A percentile compares a stretch with the other conserved stretches of the same genome.
These are phyloP conservation scores for Pseudococcus viburni DNA, from an alignment of 2,888 invertebrate genomes.

Conservation along the genomic window DNA sequence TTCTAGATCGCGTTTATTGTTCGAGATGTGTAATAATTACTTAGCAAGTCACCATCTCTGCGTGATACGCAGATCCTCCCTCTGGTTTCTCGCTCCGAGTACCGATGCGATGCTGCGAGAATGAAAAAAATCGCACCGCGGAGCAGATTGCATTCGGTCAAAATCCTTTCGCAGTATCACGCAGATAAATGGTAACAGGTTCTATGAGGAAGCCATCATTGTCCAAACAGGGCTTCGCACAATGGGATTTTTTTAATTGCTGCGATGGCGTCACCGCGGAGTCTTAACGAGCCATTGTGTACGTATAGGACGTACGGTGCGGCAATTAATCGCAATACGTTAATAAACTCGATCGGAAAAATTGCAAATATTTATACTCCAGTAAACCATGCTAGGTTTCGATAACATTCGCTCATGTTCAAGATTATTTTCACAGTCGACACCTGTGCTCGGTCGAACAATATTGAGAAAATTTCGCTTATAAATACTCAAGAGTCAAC, in stretches of 20 bases:
- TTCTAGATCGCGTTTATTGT: background rate
- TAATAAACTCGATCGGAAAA: background rate
- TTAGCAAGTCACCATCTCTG: background rate
- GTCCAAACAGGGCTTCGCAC: background rate
- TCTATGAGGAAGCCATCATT: slow-evolving; percentile 1
- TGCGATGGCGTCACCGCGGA: background rate
- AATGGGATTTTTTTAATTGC: background rate
- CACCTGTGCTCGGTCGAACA: background rate
- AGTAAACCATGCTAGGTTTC: background rate
- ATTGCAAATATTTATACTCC: background rate
- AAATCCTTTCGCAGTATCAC: background rate
- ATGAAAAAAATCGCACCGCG: background rate
- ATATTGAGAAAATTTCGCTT: background rate
- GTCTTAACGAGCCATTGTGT: background rate
- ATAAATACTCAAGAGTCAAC: background rate
- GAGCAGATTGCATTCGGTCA: background rate
- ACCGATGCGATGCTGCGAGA: background rate
- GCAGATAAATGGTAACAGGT: background rate
- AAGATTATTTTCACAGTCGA: background rate
- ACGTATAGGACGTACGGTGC: background rate
- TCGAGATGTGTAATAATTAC: background rate
- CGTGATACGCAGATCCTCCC: background rate
- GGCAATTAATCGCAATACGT: background rate
- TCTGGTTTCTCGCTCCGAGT: background rate
- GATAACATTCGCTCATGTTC: background rate